Percentiles rank a stretch among this genome's conserved stretches.
These are phyloP conservation scores for Macquaria ambigua DNA, from an alignment of 2,113 vertebrate species.

Conservation along the genomic window DNA sequence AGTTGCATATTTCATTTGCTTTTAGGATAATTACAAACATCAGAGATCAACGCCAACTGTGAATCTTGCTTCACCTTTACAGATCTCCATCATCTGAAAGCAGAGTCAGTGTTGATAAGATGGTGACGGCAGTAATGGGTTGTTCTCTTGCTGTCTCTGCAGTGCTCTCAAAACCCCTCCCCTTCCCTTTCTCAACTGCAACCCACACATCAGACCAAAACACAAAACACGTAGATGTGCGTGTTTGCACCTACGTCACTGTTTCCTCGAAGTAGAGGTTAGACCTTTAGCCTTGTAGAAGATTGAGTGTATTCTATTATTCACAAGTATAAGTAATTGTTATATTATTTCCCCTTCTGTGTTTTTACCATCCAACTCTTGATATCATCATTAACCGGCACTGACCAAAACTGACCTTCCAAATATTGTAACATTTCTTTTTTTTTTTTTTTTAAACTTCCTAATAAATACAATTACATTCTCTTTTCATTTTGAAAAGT, in stretches of 20 bases:
- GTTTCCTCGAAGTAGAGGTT: slow-evolving; percentile 8
- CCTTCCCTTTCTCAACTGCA: background rate
- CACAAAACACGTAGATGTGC: background rate
- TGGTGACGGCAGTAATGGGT: background rate
- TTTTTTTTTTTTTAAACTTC: no score
- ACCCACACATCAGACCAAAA: background rate
- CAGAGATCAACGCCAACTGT: background rate
- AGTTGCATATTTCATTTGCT: background rate
- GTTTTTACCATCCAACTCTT: background rate
- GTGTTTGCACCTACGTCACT: background rate
- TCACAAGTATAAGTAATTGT: background rate
- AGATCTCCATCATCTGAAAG: background rate
- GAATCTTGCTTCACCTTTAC: background rate
- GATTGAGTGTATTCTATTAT: background rate
- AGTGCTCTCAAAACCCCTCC: background rate
- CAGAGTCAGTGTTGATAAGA: background rate
- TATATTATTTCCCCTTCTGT: background rate
- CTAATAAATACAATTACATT: no score
- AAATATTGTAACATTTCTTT: background rate
- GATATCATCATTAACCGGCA: no score
- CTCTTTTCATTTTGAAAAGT: no score
- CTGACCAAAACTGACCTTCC: background rate
- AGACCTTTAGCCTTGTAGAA: background rate
- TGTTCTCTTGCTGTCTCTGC: background rate
- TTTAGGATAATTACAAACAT: no score